Percentiles rank a stretch among this genome's conserved stretches.
These are phyloP conservation scores for Drosophila subsilvestris DNA, from an alignment of 2,888 invertebrate species.

Conservation along the genomic window DNA sequence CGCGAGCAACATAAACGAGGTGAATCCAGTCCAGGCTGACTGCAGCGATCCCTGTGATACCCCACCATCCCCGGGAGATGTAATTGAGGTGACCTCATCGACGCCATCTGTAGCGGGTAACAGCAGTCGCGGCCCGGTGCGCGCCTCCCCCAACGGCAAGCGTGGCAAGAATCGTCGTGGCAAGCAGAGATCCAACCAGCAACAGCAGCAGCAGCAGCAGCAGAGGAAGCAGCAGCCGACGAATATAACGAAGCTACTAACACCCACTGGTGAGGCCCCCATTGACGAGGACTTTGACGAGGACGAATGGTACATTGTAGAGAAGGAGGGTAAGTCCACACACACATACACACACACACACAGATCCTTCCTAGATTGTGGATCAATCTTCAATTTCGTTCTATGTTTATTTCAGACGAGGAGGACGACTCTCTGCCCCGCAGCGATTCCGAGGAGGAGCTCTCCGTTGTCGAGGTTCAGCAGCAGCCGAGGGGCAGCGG, in stretches of 20 bases:
- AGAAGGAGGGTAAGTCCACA: slow-evolving; percentile 82
- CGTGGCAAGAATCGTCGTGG: slow-evolving; percentile 46
- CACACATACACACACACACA: background rate
- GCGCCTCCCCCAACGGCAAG: slow-evolving; percentile 39
- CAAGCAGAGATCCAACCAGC: slow-evolving; percentile 46
- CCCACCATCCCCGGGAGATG: slow-evolving; percentile 62
- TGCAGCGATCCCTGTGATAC: slow-evolving; percentile 40
- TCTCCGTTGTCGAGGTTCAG: slow-evolving; percentile 76
- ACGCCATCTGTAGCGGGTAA: slow-evolving; percentile 81
- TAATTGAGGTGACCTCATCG: slow-evolving; percentile 79
- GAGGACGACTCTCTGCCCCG: slow-evolving; percentile 79
- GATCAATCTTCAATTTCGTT: background rate
- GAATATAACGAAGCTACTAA: slow-evolving; percentile 67
- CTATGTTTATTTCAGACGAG: slow-evolving; percentile 60
- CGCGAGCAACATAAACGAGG: slow-evolving; percentile 47
- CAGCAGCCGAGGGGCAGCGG: slow-evolving; percentile 19
- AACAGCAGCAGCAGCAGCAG: slow-evolving; percentile 45
- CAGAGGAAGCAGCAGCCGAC: slow-evolving; percentile 57
- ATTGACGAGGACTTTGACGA: slow-evolving; percentile 81
- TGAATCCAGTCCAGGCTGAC: slow-evolving; percentile 53
- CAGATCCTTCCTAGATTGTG: background rate
- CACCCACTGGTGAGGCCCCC: slow-evolving; percentile 58
- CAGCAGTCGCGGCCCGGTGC: slow-evolving; percentile 44
- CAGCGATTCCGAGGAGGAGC: slow-evolving; percentile 82
- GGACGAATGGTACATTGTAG: slow-evolving; percentile 87